Evolutionary conservation across 2,888 invertebrate genomes (phyloP).

Genomic region (Eupithecia tripunctaria): DNA sequence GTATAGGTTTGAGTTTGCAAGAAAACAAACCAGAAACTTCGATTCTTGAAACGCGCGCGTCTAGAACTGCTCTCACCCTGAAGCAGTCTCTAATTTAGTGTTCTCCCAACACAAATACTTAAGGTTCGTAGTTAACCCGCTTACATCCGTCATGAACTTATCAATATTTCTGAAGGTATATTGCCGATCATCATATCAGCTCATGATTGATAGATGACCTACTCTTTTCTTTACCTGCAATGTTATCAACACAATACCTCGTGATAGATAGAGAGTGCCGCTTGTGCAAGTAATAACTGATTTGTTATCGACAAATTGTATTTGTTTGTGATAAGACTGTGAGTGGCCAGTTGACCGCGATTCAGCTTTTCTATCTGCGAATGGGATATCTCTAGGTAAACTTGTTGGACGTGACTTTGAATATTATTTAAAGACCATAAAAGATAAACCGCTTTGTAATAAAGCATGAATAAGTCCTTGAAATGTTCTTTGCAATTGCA

Average conservation of each 20-base stretch:
- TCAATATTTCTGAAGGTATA: too few species aligned
- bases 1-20: too few species aligned
- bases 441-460: background rate
- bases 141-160: too few species aligned
- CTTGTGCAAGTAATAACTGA: conserved; percentile 43
- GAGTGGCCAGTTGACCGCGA: conserved; percentile 59
- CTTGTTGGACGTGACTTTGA: conserved; percentile 15
- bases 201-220: conserved; percentile 25
- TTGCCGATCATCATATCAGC: background rate
- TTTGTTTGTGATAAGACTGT: conserved; percentile 45
- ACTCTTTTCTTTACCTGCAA: conserved; percentile 10
- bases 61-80: too few species aligned
- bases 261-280: conserved; percentile 29
- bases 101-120: too few species aligned
- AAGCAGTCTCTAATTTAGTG: too few species aligned
- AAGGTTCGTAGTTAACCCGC: too few species aligned
- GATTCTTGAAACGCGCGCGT: too few species aligned
- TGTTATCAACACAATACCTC: conserved; percentile 27
- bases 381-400: conserved; percentile 10
- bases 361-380: conserved; percentile 39
- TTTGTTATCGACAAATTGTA: conserved; percentile 41
- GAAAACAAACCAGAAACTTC: too few species aligned
- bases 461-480: background rate
- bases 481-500: background rate
- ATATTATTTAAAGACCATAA: background rate